Base-by-base conservation (phyloP, 2,797 vertebrate species). In the Pseudocheirus occidentalis region DNA sequence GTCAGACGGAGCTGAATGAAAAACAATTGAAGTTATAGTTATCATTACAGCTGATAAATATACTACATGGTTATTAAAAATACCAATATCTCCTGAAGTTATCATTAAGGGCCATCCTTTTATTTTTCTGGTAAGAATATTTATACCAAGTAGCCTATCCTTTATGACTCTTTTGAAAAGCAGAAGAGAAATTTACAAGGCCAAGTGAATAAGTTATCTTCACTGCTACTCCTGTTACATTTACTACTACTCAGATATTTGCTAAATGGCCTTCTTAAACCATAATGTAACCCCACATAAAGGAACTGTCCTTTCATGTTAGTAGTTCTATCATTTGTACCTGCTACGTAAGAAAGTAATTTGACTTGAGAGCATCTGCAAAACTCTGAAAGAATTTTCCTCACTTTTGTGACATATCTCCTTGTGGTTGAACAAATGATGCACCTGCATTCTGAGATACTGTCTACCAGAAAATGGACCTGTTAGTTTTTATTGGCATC, bases 401-500 rank as follows among this genome's bases (percentile, higher is more conserved):
- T 40, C 40, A 11, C 40, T 46, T 87, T 21, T 87, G 3, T 62
- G 90, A 29, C 24, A n/a, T n/a, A 46, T 91, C 31, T 93, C 40
- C 40, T 81, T 14, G 91, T 90, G n/a, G 31, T n/a, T 93, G 93
- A 58, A 62, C 90, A 54, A 57, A 3, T 66, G 50, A 57, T 95
- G 59, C 57, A 55, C 11, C 81, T 94, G 62, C 6, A 2, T 87
- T 93, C 59, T 81, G 91, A 54, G 56, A 53, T 91, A 13, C 55
- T 62, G 29, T 92, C 92, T 93, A 87, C 94, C 92, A 31, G 7
- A 93, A 94, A 96, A 73, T 93, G 56, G 59, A 54, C 81, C 59
- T 91, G 50, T 12, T 81, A 40, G n/a, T 81, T 81, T 91, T 95
- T 89, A 55, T 93, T 91, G n/a, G 34, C 53, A 81, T 81, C 0